These are phyloP conservation scores for Limnothrissa miodon DNA, from an alignment of 2,113 vertebrate genomes.

Conservation along the genomic window DNA sequence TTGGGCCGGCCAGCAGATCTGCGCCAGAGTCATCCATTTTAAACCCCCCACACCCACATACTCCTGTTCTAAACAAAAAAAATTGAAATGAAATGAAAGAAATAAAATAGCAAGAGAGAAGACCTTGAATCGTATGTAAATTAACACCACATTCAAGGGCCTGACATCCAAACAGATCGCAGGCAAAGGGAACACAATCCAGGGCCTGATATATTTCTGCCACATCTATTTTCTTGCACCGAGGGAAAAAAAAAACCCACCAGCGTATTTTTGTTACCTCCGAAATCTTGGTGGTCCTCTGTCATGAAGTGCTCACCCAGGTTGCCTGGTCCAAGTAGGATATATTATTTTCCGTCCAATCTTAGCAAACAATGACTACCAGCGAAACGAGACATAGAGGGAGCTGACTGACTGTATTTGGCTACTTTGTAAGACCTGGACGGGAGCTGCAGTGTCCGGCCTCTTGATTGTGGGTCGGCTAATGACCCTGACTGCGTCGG, in stretches of 20 bases:
- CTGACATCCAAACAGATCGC: not conserved
- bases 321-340: not conserved
- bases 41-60: not conserved
- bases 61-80: not conserved
- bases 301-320: not conserved
- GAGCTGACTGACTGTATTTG: not conserved
- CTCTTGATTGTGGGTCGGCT: conserved; percentile 80
- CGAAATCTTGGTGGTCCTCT: conserved; percentile 9
- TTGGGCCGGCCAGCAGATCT: conserved; percentile 64
- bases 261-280: conserved; percentile 9
- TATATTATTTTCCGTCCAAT: not conserved
- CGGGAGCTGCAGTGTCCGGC: conserved; percentile 72
- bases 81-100: not conserved
- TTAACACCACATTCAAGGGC: conserved; percentile 38
- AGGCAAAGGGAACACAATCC: not conserved
- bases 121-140: conserved; percentile 13
- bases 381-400: not conserved
- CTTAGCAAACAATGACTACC: not conserved
- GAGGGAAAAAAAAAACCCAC: not conserved
- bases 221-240: not conserved
- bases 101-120: not conserved
- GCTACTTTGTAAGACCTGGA: conserved; percentile 53
- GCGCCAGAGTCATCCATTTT: conserved; percentile 31
- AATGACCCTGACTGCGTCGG: conserved; percentile 95
- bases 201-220: not conserved